These are phyloP conservation scores for Lithobates pipiens DNA, from an alignment of 2,797 vertebrate species.

Conservation along the genomic window DNA sequence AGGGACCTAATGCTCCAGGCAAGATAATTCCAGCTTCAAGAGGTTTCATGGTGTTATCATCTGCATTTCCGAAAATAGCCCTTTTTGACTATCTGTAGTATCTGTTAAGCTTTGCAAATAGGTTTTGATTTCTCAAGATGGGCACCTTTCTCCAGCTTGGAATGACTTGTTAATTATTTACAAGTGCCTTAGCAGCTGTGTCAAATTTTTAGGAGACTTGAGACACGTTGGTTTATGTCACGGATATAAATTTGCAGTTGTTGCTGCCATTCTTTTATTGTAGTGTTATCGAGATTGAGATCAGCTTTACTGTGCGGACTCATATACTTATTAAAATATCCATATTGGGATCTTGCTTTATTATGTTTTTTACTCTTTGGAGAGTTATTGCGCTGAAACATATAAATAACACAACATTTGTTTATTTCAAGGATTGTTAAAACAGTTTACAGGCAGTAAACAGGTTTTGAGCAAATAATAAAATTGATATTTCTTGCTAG, in stretches of 20 bases:
- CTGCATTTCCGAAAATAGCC: constrained; percentile 61
- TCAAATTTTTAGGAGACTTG: constrained; percentile 58
- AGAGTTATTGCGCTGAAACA: constrained; percentile 4
- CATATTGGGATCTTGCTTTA: constrained; percentile 27
- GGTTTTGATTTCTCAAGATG: constrained; percentile 64
- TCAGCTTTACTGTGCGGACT: constrained; percentile 11
- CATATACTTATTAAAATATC: constrained; percentile 29
- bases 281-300: constrained; percentile 37
- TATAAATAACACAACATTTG: neutral
- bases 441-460: neutral
- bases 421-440: constrained; percentile 14
- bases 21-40: constrained; percentile 62
- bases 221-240: constrained; percentile 61
- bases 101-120: constrained; percentile 63
- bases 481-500: neutral
- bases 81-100: constrained; percentile 59
- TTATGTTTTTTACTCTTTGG: neutral
- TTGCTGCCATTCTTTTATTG: constrained; percentile 61
- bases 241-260: constrained; percentile 65
- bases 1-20: constrained; percentile 57
- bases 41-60: constrained; percentile 59
- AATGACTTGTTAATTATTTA: constrained; percentile 60
- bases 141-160: constrained; percentile 64
- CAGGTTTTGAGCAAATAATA: neutral
- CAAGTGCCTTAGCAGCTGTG: constrained; percentile 69